Percentiles rank a stretch among this genome's conserved stretches.
Conservation (phyloP, 2,113 vertebrate genomes). For the Poicephalus gulielmi region DNA sequence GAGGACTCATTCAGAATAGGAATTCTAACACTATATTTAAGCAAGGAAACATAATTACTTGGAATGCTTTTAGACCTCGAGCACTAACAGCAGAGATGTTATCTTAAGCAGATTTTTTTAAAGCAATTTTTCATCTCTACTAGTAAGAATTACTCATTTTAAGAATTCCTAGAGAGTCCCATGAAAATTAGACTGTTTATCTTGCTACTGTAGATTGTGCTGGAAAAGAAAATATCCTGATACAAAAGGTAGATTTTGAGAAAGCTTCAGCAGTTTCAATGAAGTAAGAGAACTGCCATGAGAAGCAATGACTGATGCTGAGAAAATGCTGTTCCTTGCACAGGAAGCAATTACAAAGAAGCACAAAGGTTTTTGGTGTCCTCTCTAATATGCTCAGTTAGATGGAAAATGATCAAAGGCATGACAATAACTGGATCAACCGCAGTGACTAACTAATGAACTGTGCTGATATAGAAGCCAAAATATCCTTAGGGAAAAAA, state of each 20-base stretch:
- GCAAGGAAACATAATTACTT: neutral
- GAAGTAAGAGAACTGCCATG: neutral
- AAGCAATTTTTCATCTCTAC: neutral
- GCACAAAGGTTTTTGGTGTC: neutral
- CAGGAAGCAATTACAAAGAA: neutral
- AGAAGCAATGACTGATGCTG: neutral
- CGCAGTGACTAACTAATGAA: slow-evolving; percentile 25
- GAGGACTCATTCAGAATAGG: neutral
- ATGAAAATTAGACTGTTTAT: neutral
- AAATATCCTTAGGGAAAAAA: slow-evolving; percentile 4
- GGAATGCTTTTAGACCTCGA: neutral
- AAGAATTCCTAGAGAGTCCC: neutral
- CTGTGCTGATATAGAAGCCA: neutral
- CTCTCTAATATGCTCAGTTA: neutral
- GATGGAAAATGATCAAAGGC: slow-evolving; percentile 21
- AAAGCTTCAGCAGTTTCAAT: neutral
- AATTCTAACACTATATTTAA: neutral
- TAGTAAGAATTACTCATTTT: neutral
- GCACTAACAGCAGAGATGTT: neutral
- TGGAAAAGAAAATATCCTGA: neutral
- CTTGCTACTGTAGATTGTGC: neutral
- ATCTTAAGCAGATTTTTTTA: neutral
- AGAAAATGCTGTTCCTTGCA: neutral
- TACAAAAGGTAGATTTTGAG: neutral
- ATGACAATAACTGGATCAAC: slow-evolving; percentile 16